phyloP scores from a whole-genome alignment of 2,797 vertebrate genomes.

The Podarcis lilfordi region DNA sequence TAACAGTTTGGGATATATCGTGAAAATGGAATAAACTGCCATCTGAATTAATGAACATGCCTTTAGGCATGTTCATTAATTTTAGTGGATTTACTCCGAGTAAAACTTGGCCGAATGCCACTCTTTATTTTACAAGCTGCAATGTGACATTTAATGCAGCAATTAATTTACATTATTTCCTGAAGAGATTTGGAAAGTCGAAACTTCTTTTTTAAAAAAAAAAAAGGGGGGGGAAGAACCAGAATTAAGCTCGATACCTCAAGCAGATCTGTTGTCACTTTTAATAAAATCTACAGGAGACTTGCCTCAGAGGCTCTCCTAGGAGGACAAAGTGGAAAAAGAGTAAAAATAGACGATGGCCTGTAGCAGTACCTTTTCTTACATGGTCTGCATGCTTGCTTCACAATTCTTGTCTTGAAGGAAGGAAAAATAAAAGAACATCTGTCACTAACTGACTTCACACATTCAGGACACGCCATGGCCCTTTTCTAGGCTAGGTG shows the following conservation, averaged over 20 bases:
- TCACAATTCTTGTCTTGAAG: conserved; percentile 14
- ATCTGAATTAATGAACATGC: too few species aligned
- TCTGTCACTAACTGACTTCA: neutral
- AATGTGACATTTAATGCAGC: neutral
- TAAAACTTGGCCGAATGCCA: too few species aligned
- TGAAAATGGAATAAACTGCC: too few species aligned
- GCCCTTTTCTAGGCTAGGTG: neutral
- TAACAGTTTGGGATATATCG: too few species aligned
- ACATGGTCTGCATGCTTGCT: conserved; percentile 40
- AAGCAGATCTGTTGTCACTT: conserved; percentile 1
- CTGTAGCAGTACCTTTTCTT: conserved; percentile 24
- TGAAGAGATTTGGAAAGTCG: neutral
- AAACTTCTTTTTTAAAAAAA: neutral
- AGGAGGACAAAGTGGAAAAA: neutral
- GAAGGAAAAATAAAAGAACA: conserved; percentile 20
- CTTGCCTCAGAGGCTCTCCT: neutral
- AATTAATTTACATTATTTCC: neutral
- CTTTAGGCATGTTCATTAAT: too few species aligned
- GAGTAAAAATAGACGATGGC: conserved; percentile 15
- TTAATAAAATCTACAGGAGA: conserved; percentile 21
- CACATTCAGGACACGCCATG: neutral
- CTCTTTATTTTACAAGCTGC: neutral
- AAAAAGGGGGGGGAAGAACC: too few species aligned
- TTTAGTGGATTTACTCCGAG: too few species aligned
- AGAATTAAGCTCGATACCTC: neutral